Percentiles rank a stretch among this genome's conserved stretches.
Conservation (phyloP, 1,140 invertebrate genomes). For the Dryas iulia region DNA sequence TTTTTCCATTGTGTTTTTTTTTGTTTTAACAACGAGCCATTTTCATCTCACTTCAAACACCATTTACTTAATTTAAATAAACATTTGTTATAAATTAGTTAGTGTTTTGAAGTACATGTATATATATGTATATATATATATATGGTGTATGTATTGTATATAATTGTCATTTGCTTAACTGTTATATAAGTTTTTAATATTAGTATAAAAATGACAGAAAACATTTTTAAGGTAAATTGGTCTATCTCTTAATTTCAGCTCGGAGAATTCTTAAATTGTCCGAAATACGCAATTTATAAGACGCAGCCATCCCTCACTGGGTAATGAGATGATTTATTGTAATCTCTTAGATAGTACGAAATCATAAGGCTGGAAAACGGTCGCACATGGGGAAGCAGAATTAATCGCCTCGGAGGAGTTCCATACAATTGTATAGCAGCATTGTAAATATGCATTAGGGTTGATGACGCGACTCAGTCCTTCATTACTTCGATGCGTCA, state of each 20-base stretch:
- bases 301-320: conserved; percentile 21
- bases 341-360: conserved; percentile 34
- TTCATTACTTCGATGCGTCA: conserved; percentile 69
- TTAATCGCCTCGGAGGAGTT: conserved; percentile 52
- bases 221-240: background rate
- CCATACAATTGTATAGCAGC: conserved; percentile 45
- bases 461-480: conserved; percentile 54
- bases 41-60: conserved; percentile 14
- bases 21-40: conserved; percentile 27
- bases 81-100: conserved; percentile 6
- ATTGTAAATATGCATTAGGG: conserved; percentile 75
- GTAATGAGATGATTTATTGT: conserved; percentile 49
- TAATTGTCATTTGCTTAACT: background rate
- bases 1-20: conserved; percentile 23
- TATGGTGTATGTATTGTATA: too few species aligned
- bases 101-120: background rate
- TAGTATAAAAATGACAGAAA: background rate
- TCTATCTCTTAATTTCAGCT: background rate
- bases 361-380: conserved; percentile 44
- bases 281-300: conserved; percentile 13
- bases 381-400: conserved; percentile 38
- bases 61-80: conserved; percentile 21
- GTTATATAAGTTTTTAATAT: background rate
- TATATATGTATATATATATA: too few species aligned
- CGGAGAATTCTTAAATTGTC: background rate